Percentiles rank a stretch among this genome's conserved stretches.
These are phyloP conservation scores for Pammene aurita DNA, from an alignment of 2,888 invertebrate genomes.

Conservation along the genomic window DNA sequence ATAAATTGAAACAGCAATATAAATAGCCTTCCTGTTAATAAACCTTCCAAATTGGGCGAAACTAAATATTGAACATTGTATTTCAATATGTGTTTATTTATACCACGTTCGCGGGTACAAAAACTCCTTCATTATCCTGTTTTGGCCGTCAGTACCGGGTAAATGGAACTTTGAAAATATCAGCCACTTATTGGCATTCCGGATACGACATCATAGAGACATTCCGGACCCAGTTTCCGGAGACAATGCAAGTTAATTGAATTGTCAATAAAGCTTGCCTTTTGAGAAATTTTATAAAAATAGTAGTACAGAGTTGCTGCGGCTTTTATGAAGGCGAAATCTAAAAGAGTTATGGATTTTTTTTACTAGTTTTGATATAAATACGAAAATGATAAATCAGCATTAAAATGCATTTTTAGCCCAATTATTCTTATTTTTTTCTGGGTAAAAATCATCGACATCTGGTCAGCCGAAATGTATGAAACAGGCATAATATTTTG, in stretches of 20 bases:
- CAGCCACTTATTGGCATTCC: conserved; percentile 22
- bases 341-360: no score
- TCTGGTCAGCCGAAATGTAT: no score
- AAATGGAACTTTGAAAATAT: conserved; percentile 12
- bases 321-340: not conserved
- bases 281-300: not conserved
- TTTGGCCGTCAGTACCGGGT: not conserved
- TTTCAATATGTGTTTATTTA: no score
- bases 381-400: no score
- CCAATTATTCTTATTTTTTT: no score
- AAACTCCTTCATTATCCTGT: not conserved
- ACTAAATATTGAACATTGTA: no score
- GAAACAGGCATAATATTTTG: no score
- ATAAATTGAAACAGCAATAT: no score
- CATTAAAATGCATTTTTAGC: no score
- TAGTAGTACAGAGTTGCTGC: not conserved
- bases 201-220: conserved; percentile 1
- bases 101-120: not conserved
- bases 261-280: conserved; percentile 22
- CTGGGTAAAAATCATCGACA: no score
- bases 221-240: not conserved
- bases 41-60: no score
- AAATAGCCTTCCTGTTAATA: no score
- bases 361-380: not conserved
- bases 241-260: conserved; percentile 21